Evolutionary conservation across 2,888 invertebrate genomes (phyloP).

Genomic region (Strigamia maritima): DNA sequence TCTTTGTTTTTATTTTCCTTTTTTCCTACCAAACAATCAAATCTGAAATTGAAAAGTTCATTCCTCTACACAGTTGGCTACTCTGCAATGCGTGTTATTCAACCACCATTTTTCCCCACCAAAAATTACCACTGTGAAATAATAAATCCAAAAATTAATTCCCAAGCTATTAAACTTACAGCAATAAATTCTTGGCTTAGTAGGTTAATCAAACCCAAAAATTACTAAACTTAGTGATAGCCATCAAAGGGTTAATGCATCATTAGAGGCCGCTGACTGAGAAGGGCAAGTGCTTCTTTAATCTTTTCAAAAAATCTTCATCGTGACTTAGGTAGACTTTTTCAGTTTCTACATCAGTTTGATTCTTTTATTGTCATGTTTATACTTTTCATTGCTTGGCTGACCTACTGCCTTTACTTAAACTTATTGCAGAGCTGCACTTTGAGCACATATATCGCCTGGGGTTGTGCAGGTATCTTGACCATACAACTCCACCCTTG

Average conservation of each 20-base stretch:
- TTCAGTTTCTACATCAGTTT: not conserved
- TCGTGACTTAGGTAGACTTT: not conserved
- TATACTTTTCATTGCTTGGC: not conserved
- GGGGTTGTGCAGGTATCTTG: not conserved
- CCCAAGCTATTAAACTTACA: no score
- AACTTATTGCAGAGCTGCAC: not conserved
- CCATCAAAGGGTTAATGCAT: not conserved
- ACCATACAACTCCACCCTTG: constrained; percentile 18
- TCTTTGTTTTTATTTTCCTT: not conserved
- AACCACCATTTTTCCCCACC: not conserved
- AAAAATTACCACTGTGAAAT: not conserved
- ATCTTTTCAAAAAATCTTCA: not conserved
- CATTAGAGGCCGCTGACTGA: constrained; percentile 10
- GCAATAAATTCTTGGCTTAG: not conserved
- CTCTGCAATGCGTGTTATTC: not conserved
- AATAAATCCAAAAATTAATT: no score
- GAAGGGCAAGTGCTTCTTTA: constrained; percentile 5
- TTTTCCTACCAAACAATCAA: not conserved
- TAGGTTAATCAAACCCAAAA: constrained; percentile 19
- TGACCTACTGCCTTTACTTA: constrained; percentile 1
- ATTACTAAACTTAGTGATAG: not conserved
- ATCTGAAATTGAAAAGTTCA: not conserved
- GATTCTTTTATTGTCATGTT: not conserved
- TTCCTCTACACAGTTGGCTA: not conserved
- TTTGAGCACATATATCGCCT: not conserved